Evolutionary conservation across 2,113 vertebrate genomes (phyloP).

Genomic region (Malurus melanocephalus): DNA sequence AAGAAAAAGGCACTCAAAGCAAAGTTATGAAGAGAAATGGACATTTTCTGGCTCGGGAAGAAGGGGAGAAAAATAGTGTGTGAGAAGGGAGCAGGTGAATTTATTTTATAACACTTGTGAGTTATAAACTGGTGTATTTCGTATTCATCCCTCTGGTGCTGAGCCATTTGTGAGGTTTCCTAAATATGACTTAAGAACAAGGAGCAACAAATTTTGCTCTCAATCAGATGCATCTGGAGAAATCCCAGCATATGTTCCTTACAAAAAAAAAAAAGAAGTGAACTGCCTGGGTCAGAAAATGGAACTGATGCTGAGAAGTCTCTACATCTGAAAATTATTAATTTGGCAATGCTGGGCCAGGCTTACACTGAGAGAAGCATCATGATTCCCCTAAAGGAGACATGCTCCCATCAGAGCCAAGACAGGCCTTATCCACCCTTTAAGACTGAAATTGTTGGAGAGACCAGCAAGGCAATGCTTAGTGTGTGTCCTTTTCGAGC

Average conservation of each 20-base stretch:
- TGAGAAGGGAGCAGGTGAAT: not conserved
- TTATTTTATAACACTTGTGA: not conserved
- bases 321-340: not conserved
- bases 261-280: not conserved
- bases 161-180: not conserved
- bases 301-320: not conserved
- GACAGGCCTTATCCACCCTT: not conserved
- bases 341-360: not conserved
- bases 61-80: not conserved
- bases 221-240: not conserved
- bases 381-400: not conserved
- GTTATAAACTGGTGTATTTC: not conserved
- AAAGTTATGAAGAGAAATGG: not conserved
- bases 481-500: not conserved
- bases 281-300: not conserved
- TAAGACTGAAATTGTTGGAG: not conserved
- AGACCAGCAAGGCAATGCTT: not conserved
- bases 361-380: not conserved
- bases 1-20: not conserved
- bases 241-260: not conserved
- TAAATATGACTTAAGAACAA: not conserved
- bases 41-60: not conserved
- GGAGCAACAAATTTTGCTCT: not conserved
- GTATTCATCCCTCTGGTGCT: not conserved
- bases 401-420: not conserved